Conservation (phyloP, 1,140 invertebrate species). For the Aphelenchoides besseyi region DNA sequence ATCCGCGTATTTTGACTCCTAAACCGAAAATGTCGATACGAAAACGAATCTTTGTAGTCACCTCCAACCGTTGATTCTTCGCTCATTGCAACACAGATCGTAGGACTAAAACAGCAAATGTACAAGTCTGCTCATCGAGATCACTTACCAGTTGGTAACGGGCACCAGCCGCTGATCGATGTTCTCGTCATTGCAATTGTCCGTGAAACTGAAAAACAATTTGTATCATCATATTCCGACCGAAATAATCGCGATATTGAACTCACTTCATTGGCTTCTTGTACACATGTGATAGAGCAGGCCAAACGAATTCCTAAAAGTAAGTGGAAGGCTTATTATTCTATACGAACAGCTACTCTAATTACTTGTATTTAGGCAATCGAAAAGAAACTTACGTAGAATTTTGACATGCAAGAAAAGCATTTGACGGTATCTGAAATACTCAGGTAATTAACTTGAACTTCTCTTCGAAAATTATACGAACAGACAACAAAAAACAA, state of each 20-base stretch:
- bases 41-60: no score
- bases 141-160: slow-evolving; percentile 12
- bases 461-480: not conserved
- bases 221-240: no score
- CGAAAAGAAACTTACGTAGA: slow-evolving; percentile 28
- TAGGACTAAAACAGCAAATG: slow-evolving; percentile 21
- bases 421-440: slow-evolving; percentile 45
- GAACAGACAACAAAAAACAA: slow-evolving; percentile 13
- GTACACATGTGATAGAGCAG: slow-evolving; percentile 38
- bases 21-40: not conserved
- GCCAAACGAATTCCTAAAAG: slow-evolving; percentile 30
- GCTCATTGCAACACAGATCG: slow-evolving; percentile 43
- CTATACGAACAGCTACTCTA: no score
- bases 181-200: slow-evolving; percentile 38
- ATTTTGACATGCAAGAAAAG: slow-evolving; percentile 46
- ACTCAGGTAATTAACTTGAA: slow-evolving; percentile 6
- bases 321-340: not conserved
- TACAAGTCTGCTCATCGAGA: no score
- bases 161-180: slow-evolving; percentile 28
- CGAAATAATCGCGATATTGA: no score
- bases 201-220: no score
- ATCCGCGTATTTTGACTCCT: slow-evolving; percentile 45
- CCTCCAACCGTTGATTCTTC: slow-evolving; percentile 40
- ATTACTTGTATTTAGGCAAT: not conserved
- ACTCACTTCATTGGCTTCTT: slow-evolving; percentile 40